Conservation (phyloP, 2,888 invertebrate genomes). For the Caenorhabditis afra region DNA sequence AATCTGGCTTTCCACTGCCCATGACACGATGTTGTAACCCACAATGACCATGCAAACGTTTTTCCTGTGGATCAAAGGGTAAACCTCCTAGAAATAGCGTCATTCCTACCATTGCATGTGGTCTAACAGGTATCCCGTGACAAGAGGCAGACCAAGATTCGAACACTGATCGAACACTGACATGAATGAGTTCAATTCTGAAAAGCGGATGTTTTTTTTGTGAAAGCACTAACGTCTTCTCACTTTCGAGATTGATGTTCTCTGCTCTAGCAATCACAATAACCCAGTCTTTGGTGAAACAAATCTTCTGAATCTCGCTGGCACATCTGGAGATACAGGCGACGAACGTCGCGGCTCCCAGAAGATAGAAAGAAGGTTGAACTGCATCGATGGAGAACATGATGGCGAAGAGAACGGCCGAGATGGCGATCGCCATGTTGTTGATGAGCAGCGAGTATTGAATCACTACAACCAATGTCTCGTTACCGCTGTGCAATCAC, state of each 20-base stretch:
- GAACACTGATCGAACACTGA: constrained; percentile 70
- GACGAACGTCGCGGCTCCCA: constrained; percentile 44
- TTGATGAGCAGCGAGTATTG: constrained; percentile 62
- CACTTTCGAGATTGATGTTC: constrained; percentile 59
- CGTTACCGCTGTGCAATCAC: not conserved
- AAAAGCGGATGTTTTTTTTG: no score
- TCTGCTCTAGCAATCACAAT: constrained; percentile 68
- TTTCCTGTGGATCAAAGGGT: not conserved
- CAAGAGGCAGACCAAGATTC: constrained; percentile 66
- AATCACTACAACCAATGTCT: constrained; percentile 27
- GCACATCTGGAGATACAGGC: constrained; percentile 67
- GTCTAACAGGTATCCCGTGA: constrained; percentile 67
- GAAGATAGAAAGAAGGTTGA: constrained; percentile 13
- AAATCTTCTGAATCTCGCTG: constrained; percentile 74
- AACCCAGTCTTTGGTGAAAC: constrained; percentile 78
- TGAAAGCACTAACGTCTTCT: constrained; percentile 15
- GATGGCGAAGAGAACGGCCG: constrained; percentile 59
- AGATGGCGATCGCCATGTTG: constrained; percentile 68
- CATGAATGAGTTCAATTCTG: constrained; percentile 70
- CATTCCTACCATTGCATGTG: constrained; percentile 14
- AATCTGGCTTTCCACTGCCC: constrained; percentile 70
- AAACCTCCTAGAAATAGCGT: not conserved
- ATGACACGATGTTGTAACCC: constrained; percentile 72
- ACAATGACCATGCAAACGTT: constrained; percentile 55
- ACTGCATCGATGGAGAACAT: not conserved